phyloP scores from a whole-genome alignment of 2,888 invertebrate species.

The Leptarthrus brevirostris region DNA sequence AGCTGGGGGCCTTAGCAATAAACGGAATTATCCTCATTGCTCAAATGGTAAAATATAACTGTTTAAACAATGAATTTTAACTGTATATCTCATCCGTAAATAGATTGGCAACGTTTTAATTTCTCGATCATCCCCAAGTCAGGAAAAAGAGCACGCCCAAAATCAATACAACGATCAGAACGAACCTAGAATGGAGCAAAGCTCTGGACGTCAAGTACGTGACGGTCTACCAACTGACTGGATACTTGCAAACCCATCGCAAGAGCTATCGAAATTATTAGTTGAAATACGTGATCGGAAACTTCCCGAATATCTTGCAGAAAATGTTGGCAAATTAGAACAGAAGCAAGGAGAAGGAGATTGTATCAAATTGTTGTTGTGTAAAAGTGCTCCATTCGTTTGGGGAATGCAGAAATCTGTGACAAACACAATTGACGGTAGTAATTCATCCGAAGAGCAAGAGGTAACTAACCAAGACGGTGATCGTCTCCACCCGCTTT shows the following conservation, averaged over 20 bases:
- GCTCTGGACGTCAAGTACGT: slow-evolving; percentile 56
- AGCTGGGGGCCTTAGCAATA: slow-evolving; percentile 83
- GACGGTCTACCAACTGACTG: slow-evolving; percentile 70
- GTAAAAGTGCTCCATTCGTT: slow-evolving; percentile 82
- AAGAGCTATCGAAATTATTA: slow-evolving; percentile 71
- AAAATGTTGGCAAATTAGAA: slow-evolving; percentile 70
- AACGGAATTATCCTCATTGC: slow-evolving; percentile 87
- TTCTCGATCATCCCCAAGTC: slow-evolving; percentile 43
- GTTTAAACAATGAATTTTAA: not conserved
- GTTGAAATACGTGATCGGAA: slow-evolving; percentile 72
- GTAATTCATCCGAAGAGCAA: not conserved
- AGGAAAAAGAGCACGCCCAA: not conserved
- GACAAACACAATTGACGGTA: slow-evolving; percentile 58
- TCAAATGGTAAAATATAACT: slow-evolving; percentile 81
- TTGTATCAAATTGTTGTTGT: slow-evolving; percentile 78
- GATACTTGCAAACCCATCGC: slow-evolving; percentile 74
- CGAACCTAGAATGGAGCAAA: slow-evolving; percentile 58
- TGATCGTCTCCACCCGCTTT: slow-evolving; percentile 67
- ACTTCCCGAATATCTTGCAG: slow-evolving; percentile 73
- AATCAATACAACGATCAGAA: slow-evolving; percentile 53
- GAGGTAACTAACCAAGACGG: slow-evolving; percentile 49
- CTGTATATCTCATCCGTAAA: not conserved
- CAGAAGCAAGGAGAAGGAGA: slow-evolving; percentile 72
- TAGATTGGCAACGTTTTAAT: slow-evolving; percentile 62
- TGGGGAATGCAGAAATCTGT: slow-evolving; percentile 80